Base-by-base conservation (phyloP, 1,140 invertebrate species). In the Plectrocnemia conspersa region DNA sequence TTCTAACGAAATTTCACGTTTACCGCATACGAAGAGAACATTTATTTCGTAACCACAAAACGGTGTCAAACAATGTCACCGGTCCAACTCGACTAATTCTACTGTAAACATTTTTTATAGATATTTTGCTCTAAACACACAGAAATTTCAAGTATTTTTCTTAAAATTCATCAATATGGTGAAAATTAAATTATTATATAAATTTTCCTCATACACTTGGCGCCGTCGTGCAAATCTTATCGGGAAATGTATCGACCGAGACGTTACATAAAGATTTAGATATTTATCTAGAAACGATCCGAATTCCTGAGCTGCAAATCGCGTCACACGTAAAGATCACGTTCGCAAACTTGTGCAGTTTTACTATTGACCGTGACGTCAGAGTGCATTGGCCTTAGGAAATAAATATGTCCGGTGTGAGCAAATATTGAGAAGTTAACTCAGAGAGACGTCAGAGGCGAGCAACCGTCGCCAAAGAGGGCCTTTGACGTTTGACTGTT, bases 321-420 rank as follows among this genome's bases (percentile, higher is more conserved):
- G n/a, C n/a, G n/a, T n/a, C n/a, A n/a, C n/a, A n/a, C n/a, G n/a
- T n/a, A n/a, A n/a, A n/a, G n/a, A n/a, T n/a, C n/a, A n/a, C 36
- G 47, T 50, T n/a, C 47, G 47, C 40, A 32, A 50, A 27, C 47
- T 38, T 50, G 47, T 24, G 21, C 40, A n/a, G 47, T 50, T 50
- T 50, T 19, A 50, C 47, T 50, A 38, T 50, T 50, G 47, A 50
- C 47, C 47, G 47, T 50, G 47, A 50, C 47, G 47, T 50, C 47
- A 50, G 47, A 50, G 47, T 15, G 25, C 47, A 38, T 18, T 38
- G 47, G 38, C 47, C 47, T 19, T 50, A 50, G 33, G 47, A 50
- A 50, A 50, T 50, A 50, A 50, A 50, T 50, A 50, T 38, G 32
- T 50, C 7, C 21, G 15, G n/a, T n/a, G 7, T 24, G 33, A 50